These are phyloP conservation scores for Lates japonicus DNA, from an alignment of 2,797 vertebrate genomes.

Conservation along the genomic window DNA sequence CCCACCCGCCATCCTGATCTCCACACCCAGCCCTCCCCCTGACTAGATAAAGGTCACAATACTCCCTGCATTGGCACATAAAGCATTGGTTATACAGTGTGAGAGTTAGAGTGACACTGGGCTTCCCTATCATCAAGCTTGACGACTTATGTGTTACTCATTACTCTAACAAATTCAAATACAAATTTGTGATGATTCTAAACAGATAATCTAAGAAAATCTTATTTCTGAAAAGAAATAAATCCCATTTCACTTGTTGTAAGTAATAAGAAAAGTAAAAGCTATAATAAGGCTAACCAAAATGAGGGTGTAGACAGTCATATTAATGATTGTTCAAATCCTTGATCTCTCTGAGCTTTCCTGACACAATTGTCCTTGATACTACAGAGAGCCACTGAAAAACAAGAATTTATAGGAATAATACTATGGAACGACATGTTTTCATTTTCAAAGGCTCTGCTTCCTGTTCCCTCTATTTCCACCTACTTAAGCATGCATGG, in stretches of 20 bases:
- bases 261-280: neutral
- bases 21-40: neutral
- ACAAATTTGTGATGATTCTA: neutral
- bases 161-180: neutral
- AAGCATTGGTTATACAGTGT: neutral
- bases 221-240: neutral
- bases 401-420: slow-evolving; percentile 26
- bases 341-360: slow-evolving; percentile 20
- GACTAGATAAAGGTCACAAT: slow-evolving; percentile 19
- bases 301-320: slow-evolving; percentile 3
- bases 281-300: neutral
- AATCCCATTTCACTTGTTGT: neutral
- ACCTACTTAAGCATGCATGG: slow-evolving; percentile 88
- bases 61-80: neutral
- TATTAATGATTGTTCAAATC: slow-evolving; percentile 6
- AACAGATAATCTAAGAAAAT: neutral
- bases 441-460: slow-evolving; percentile 55
- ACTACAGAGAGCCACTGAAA: slow-evolving; percentile 15
- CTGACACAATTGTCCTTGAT: slow-evolving; percentile 12
- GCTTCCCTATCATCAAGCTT: neutral
- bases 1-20: slow-evolving; percentile 7
- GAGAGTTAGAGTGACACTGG: neutral
- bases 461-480: slow-evolving; percentile 58
- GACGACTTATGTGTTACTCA: neutral
- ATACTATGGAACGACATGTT: slow-evolving; percentile 41